Conservation (phyloP, 2,797 vertebrate genomes). For the Notolabrus celidotus region DNA sequence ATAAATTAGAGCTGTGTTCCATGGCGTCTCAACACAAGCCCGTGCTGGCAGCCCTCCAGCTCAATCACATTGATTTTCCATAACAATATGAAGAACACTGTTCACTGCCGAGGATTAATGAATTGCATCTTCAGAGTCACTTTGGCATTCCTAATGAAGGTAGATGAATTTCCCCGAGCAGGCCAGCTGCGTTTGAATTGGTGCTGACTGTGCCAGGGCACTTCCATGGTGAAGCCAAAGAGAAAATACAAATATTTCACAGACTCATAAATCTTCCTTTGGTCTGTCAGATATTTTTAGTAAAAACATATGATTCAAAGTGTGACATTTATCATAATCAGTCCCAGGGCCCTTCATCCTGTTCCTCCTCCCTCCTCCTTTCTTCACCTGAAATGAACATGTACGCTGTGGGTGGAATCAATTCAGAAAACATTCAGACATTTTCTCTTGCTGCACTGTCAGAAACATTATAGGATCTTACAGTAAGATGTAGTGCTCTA, state of each 20-base stretch:
- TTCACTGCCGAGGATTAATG: constrained; percentile 84
- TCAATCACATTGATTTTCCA: constrained; percentile 88
- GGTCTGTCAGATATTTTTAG: constrained; percentile 82
- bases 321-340: constrained; percentile 84
- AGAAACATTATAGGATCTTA: constrained; percentile 19
- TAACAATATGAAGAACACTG: constrained; percentile 88
- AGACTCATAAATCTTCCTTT: constrained; percentile 83
- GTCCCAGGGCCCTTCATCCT: constrained; percentile 50
- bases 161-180: constrained; percentile 81
- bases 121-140: constrained; percentile 88
- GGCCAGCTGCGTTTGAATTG: constrained; percentile 83
- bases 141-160: constrained; percentile 86
- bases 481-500: constrained; percentile 14
- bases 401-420: constrained; percentile 59
- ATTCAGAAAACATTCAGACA: constrained; percentile 58
- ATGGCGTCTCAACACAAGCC: constrained; percentile 63
- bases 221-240: constrained; percentile 55
- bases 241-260: constrained; percentile 68
- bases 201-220: constrained; percentile 76
- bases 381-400: constrained; percentile 57
- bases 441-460: constrained; percentile 37
- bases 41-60: constrained; percentile 80
- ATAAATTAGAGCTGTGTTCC: constrained; percentile 80
- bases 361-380: constrained; percentile 35
- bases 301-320: constrained; percentile 86